These are phyloP conservation scores for Choreutis nemorana DNA, from an alignment of 2,888 invertebrate species.

Conservation along the genomic window DNA sequence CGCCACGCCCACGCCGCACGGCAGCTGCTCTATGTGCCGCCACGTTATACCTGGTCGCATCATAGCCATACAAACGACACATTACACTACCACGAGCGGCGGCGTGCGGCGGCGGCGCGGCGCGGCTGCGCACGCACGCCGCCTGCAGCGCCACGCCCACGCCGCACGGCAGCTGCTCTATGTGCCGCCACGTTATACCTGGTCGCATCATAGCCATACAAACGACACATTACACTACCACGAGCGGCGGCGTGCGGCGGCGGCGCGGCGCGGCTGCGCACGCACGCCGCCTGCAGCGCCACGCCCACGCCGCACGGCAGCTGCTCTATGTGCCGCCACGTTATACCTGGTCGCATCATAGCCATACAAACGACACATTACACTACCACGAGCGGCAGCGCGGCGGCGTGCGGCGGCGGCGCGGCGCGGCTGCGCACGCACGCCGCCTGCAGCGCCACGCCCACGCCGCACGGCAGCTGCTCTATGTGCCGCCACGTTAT, in stretches of 20 bases:
- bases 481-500: slow-evolving; percentile 74
- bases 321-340: slow-evolving; percentile 71
- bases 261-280: slow-evolving; percentile 11
- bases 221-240: too few species aligned
- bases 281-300: too few species aligned
- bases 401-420: slow-evolving; percentile 1
- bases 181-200: slow-evolving; percentile 71
- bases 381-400: slow-evolving; percentile 6
- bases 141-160: too few species aligned
- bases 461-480: slow-evolving; percentile 73
- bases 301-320: too few species aligned
- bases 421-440: slow-evolving; percentile 13
- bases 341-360: slow-evolving; percentile 72
- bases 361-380: too few species aligned
- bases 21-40: slow-evolving; percentile 74
- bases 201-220: too few species aligned
- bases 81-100: too few species aligned
- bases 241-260: slow-evolving; percentile 4
- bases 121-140: slow-evolving; percentile 13
- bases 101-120: slow-evolving; percentile 2
- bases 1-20: too few species aligned
- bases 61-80: too few species aligned
- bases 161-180: slow-evolving; percentile 78
- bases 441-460: too few species aligned
- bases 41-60: slow-evolving; percentile 71